phyloP scores from a whole-genome alignment of 2,113 vertebrate species.

The Cheilinus undulatus region DNA sequence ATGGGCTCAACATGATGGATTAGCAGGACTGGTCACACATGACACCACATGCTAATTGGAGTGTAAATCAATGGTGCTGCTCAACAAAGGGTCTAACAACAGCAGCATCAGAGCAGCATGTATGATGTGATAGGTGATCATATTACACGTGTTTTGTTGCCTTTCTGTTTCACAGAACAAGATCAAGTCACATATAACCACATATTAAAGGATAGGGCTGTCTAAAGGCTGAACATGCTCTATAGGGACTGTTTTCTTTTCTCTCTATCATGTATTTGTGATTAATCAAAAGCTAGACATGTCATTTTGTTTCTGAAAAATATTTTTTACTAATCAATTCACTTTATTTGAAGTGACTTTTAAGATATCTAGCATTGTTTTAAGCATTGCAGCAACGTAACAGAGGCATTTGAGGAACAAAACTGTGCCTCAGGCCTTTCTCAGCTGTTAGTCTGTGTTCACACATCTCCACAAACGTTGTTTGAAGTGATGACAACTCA shows the following conservation, averaged over 20 bases:
- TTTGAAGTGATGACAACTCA: conserved; percentile 46
- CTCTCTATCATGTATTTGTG: background rate
- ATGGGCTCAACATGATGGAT: conserved; percentile 55
- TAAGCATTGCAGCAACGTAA: background rate
- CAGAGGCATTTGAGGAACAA: conserved; percentile 5
- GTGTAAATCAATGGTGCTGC: conserved; percentile 47
- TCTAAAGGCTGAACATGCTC: background rate
- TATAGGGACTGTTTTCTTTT: background rate
- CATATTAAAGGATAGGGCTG: background rate
- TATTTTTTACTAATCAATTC: background rate
- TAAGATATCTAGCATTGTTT: background rate
- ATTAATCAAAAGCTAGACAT: background rate
- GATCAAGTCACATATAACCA: background rate
- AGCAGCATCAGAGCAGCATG: conserved; percentile 1
- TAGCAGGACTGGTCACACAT: conserved; percentile 37
- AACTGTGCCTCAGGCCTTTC: background rate
- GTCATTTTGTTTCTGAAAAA: background rate
- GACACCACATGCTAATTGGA: conserved; percentile 52
- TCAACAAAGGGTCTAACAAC: conserved; percentile 32
- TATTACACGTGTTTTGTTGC: conserved; percentile 5
- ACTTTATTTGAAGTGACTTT: conserved; percentile 9
- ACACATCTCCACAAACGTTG: conserved; percentile 23
- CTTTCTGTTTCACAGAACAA: conserved; percentile 15
- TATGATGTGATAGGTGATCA: conserved; percentile 15
- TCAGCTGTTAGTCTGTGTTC: conserved; percentile 9